Evolutionary conservation across 2,888 invertebrate genomes (phyloP).

Genomic region (Lasioglossum leucozonium): DNA sequence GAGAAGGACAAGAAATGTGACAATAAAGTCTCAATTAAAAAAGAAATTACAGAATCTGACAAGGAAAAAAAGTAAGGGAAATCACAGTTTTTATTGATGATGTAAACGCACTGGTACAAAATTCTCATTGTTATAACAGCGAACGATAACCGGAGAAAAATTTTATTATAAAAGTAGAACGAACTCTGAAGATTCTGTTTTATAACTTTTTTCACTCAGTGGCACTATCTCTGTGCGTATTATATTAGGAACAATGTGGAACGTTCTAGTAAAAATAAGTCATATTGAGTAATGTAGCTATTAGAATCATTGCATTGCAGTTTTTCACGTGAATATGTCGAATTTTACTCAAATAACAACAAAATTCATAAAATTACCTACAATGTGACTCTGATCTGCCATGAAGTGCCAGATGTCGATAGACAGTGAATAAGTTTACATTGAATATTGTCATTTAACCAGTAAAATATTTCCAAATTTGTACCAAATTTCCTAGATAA

Average conservation of each 20-base stretch:
- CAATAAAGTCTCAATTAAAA: slow-evolving; percentile 79
- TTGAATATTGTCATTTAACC: slow-evolving; percentile 14
- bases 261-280: slow-evolving; percentile 48
- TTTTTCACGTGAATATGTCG: slow-evolving; percentile 44
- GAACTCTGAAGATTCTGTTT: slow-evolving; percentile 63
- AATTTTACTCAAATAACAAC: slow-evolving; percentile 39
- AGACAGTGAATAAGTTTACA: slow-evolving; percentile 43
- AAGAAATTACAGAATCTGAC: slow-evolving; percentile 77
- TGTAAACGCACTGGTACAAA: slow-evolving; percentile 38
- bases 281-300: slow-evolving; percentile 30
- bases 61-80: slow-evolving; percentile 79
- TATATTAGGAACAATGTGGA: slow-evolving; percentile 50
- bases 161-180: slow-evolving; percentile 59
- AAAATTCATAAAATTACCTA: slow-evolving; percentile 26
- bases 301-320: slow-evolving; percentile 39
- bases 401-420: slow-evolving; percentile 61
- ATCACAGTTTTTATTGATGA: slow-evolving; percentile 31
- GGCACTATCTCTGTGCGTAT: slow-evolving; percentile 59
- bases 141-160: slow-evolving; percentile 5
- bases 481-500: slow-evolving; percentile 18
- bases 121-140: slow-evolving; percentile 41
- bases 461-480: slow-evolving; percentile 15
- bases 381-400: slow-evolving; percentile 56
- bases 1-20: slow-evolving; percentile 82
- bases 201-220: slow-evolving; percentile 69